Conservation (phyloP, 2,888 invertebrate genomes). For the Dione juno region DNA sequence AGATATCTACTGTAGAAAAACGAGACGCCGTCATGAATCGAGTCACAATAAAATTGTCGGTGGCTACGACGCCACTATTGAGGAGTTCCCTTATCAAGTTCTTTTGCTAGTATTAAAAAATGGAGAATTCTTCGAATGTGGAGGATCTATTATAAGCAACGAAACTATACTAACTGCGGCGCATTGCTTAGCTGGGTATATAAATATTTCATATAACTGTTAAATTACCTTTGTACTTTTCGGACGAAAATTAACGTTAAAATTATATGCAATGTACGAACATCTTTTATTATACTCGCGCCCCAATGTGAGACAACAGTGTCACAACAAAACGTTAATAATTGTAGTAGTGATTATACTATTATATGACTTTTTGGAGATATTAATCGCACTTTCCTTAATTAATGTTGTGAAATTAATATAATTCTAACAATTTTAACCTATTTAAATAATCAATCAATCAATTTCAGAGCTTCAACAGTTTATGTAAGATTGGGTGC, state of each 20-base stretch:
- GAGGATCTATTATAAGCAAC: conserved; percentile 68
- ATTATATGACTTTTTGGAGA: no score
- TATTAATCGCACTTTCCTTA: no score
- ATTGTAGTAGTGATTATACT: no score
- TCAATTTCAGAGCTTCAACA: conserved; percentile 54
- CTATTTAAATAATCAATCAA: background rate
- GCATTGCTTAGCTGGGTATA: conserved; percentile 61
- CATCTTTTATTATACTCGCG: no score
- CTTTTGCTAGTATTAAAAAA: conserved; percentile 58
- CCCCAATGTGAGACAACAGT: no score
- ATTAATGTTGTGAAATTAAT: no score
- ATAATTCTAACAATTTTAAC: background rate
- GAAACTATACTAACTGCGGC: conserved; percentile 70
- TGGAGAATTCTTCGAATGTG: conserved; percentile 62
- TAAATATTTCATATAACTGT: background rate
- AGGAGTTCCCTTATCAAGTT: conserved; percentile 65
- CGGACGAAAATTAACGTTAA: background rate
- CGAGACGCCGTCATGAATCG: background rate
- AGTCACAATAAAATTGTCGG: conserved; percentile 63
- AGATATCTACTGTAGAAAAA: conserved; percentile 23
- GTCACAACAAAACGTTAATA: no score
- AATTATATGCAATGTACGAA: no score
- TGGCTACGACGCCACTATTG: conserved; percentile 62
- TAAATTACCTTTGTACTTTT: no score
- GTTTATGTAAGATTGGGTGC: conserved; percentile 70